Base-by-base conservation (phyloP, 2,113 vertebrate species). In the Apus apus region DNA sequence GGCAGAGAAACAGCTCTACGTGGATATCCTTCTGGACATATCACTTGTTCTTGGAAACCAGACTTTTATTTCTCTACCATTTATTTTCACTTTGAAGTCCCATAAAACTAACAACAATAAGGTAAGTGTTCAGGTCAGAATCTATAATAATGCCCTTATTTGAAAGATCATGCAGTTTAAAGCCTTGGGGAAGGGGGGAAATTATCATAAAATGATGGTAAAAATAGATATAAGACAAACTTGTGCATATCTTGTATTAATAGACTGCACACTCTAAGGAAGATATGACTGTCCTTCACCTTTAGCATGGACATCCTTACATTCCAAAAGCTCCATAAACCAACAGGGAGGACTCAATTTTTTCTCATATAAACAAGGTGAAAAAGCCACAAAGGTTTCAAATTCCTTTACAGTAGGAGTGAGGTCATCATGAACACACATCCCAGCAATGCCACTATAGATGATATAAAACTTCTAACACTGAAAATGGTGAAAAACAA, bases 141-240 rank as follows among this genome's bases (percentile, higher is more conserved):
- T 77, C 46, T 90, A 46, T 17, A 62, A 29, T 34, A 87, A 34
- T 48, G 9, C 2, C 8, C 9, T 45, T 48, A 29, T 56, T 51
- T 78, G 15, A 90, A 68, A 60, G 8, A 38, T 15, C 15, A 10
- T 32, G 8, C 13, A 67, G 5, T 62, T 85, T 71, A 66, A 87
- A 85, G 17, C 16, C 22, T 50, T 17, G 11, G 16, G 11, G 4
- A 10, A 18, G 16, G 46, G 46, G 46, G 46, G 16, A 50, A 22
- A 11, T 30, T 19, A 32, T 17, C n/a, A 27, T 29, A 57, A 54
- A 45, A 43, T 13, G 0, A 46, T 38, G 6, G 13, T 46, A 1
- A 53, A 92, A 91, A 84, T n/a, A n/a, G n/a, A 71, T n/a, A 48
- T 43, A 62, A 58, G 34, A 71, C 83, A 83, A 88, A 36, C 8